Conservation (phyloP, 2,113 vertebrate genomes). For the Galbula dea region DNA sequence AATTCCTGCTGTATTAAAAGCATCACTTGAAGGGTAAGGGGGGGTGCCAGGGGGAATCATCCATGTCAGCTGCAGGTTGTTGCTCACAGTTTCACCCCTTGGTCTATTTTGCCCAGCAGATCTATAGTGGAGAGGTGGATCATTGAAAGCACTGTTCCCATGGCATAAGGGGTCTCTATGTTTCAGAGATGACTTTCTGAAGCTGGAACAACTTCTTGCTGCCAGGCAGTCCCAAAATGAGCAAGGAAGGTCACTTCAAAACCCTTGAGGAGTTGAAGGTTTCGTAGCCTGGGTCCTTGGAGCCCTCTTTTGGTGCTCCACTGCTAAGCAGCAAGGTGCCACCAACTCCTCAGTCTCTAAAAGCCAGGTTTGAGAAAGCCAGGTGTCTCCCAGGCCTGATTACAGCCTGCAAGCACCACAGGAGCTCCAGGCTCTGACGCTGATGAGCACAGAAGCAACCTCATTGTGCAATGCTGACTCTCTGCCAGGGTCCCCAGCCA, state of each 20-base stretch:
- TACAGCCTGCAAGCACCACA: fast-evolving
- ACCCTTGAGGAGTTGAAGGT: neutral
- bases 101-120: neutral
- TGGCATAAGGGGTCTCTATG: neutral
- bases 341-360: neutral
- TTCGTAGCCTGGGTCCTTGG: neutral
- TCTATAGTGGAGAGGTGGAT: fast-evolving
- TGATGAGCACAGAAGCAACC: fast-evolving
- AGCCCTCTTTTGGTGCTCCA: neutral
- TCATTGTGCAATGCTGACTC: neutral
- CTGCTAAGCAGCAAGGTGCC: neutral
- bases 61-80: neutral
- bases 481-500: neutral
- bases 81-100: neutral
- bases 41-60: neutral
- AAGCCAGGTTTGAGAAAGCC: neutral
- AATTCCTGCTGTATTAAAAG: neutral
- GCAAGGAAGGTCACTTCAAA: neutral
- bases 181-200: neutral
- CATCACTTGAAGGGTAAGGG: neutral
- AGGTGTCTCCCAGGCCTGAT: neutral
- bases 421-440: neutral
- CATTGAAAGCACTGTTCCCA: neutral
- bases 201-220: neutral
- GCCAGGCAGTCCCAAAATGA: neutral